Percentiles rank a stretch among this genome's conserved stretches.
phyloP scores from a whole-genome alignment of 2,113 vertebrate species.

The Psittacara wagleri region DNA sequence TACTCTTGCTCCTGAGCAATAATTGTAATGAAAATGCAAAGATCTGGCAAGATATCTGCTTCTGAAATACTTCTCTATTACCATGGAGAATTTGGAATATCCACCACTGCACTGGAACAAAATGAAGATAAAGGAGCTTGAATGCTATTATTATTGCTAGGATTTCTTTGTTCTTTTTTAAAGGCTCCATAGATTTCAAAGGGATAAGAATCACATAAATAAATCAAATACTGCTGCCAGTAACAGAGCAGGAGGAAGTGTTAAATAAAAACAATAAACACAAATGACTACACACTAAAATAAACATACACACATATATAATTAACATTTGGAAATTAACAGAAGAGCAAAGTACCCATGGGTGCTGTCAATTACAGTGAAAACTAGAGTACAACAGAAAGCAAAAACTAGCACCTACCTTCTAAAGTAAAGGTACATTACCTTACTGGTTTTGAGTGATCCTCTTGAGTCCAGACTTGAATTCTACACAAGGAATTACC shows the following conservation, averaged over 20 bases:
- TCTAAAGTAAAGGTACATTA: not conserved
- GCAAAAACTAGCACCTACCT: not conserved
- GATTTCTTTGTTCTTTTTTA: constrained; percentile 46
- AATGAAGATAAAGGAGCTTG: constrained; percentile 61
- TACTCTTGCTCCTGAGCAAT: constrained; percentile 37
- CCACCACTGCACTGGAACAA: constrained; percentile 57
- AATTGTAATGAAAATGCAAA: constrained; percentile 62
- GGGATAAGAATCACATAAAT: constrained; percentile 43
- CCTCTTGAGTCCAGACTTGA: not conserved
- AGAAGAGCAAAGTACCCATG: not conserved
- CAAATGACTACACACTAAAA: not conserved
- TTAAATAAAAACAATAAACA: constrained; percentile 20
- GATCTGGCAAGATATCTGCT: constrained; percentile 54
- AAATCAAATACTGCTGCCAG: constrained; percentile 13
- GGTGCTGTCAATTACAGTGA: not conserved
- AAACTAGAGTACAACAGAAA: not conserved
- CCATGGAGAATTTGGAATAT: constrained; percentile 69
- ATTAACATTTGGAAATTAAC: not conserved
- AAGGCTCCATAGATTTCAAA: constrained; percentile 19
- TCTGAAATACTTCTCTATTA: constrained; percentile 62
- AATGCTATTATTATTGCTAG: constrained; percentile 61
- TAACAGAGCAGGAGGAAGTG: not conserved
- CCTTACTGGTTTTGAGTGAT: not conserved
- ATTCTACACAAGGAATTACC: not conserved
- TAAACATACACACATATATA: not conserved